A percentile compares a stretch with the other conserved stretches of the same genome.
Conservation (phyloP, 2,797 vertebrate genomes). For the Leontopithecus rosalia region DNA sequence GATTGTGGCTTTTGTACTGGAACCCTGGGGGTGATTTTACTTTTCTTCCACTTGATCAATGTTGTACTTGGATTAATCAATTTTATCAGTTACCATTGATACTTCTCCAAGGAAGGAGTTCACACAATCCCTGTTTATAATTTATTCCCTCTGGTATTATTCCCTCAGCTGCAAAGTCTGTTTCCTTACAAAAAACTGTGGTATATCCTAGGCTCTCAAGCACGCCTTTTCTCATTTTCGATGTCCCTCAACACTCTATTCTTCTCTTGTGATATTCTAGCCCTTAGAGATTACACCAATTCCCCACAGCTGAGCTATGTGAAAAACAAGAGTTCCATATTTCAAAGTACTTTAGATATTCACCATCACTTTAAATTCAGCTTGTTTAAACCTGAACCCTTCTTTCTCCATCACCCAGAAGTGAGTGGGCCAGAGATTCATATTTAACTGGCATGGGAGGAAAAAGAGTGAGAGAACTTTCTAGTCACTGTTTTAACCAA, state of each 20-base stretch:
- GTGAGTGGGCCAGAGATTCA: background rate
- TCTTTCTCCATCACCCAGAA: conserved; percentile 21
- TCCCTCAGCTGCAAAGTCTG: conserved; percentile 20
- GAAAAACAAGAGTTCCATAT: conserved; percentile 33
- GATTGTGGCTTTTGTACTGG: conserved; percentile 58
- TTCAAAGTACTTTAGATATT: conserved; percentile 52
- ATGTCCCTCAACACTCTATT: conserved; percentile 31
- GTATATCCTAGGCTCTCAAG: conserved; percentile 30
- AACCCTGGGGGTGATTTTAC: conserved; percentile 62
- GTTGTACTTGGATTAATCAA: conserved; percentile 67
- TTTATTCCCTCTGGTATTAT: conserved; percentile 53
- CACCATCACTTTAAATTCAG: conserved; percentile 33
- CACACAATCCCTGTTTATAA: conserved; percentile 36
- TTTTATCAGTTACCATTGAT: conserved; percentile 68
- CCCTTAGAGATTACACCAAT: conserved; percentile 1
- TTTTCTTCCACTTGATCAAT: conserved; percentile 65
- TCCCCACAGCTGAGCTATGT: background rate
- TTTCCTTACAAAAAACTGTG: conserved; percentile 32
- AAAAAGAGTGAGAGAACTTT: conserved; percentile 9
- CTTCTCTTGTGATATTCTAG: conserved; percentile 35
- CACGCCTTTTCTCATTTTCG: background rate
- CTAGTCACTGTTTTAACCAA: conserved; percentile 1
- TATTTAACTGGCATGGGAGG: conserved; percentile 13
- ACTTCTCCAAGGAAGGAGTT: conserved; percentile 58
- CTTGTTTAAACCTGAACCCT: conserved; percentile 28